Evolutionary conservation across 1,140 invertebrate species (phyloP), one percentile per base, ranked within the genome.

Genomic region (Caenorhabditis latens): DNA sequence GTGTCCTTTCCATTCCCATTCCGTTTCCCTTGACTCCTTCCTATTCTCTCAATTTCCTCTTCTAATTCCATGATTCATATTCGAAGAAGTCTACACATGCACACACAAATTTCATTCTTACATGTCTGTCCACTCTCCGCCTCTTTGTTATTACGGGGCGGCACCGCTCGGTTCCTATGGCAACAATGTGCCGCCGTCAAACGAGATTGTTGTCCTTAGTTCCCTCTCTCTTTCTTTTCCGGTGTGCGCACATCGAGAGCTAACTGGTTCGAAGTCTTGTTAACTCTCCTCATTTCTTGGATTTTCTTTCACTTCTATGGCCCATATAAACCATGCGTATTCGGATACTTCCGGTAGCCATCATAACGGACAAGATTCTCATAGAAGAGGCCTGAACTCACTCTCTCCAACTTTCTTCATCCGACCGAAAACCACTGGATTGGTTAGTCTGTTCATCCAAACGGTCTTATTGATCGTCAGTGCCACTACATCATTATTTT

Each of bases 361-460:
- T 11, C 21, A 32, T 6, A n/a, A n/a, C 0, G 46, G n/a, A 11
- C 21, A 50, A 0, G 43, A 71, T 43, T n/a, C 67, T 19, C 43
- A 79, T 4, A 46, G 82, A 46, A 58, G 53, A 58, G 48, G 14
- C 24, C 32, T 58, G 32, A 88, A 65, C 48, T 79, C 71, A 5
- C n/a, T 79, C 5, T 79, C 71, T 43, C 43, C 43, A 14, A 79
- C 71, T 14, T 50, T 79, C 24, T 79, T 50, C 46, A 58, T 84
- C 6, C 6, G 24, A 24, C 83, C 58, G 4, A 65, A 84, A 84
- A 43, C 86, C 8, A 90, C 83, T 53, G 90, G 90, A 13, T 50
- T 92, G 24, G 84, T 90, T 61, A 89, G 87, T 65, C 83, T 92
- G 16, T 86, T 86, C 46, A 84, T 91, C 19, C 91, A 92, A 87